A percentile compares a stretch with the other conserved stretches of the same genome.
Conservation (phyloP, 92 coral and sea anemone species). For the Parazoanthus atlanticus region DNA sequence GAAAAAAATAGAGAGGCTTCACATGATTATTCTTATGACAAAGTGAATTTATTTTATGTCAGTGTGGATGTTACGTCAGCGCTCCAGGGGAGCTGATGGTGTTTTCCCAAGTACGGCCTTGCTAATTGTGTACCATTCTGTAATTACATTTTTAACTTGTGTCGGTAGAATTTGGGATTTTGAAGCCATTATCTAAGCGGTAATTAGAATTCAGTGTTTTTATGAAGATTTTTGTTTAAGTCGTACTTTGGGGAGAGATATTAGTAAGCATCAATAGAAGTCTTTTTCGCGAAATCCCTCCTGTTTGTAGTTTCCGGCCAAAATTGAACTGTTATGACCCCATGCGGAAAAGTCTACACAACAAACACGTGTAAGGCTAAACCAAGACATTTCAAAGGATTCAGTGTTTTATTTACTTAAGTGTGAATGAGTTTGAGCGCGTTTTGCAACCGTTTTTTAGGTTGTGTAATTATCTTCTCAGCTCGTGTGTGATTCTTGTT, state of each 20-base stretch:
- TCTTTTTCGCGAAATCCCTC: not conserved
- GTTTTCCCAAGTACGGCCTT: slow-evolving; percentile 27
- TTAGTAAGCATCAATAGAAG: not conserved
- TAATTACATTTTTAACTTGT: slow-evolving; percentile 34
- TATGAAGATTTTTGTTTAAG: slow-evolving; percentile 17
- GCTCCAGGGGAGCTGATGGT: slow-evolving; percentile 42
- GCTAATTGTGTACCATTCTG: slow-evolving; percentile 38
- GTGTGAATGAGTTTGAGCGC: slow-evolving; percentile 28
- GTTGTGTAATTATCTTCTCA: not conserved
- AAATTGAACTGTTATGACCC: slow-evolving; percentile 21
- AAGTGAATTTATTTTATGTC: slow-evolving; percentile 38
- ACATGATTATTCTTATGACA: slow-evolving; percentile 40
- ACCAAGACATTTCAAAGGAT: slow-evolving; percentile 22
- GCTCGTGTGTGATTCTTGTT: not conserved
- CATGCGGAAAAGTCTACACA: slow-evolving; percentile 29
- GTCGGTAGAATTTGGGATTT: slow-evolving; percentile 17
- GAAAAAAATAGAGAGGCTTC: slow-evolving; percentile 4
- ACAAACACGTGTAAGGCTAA: slow-evolving; percentile 23
- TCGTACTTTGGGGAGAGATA: not conserved
- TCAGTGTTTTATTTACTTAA: slow-evolving; percentile 18
- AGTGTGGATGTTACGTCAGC: slow-evolving; percentile 35
- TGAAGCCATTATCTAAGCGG: slow-evolving; percentile 25
- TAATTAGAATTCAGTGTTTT: slow-evolving; percentile 10
- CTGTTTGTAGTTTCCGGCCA: slow-evolving; percentile 28
- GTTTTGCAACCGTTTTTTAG: slow-evolving; percentile 7